Evolutionary conservation across 1,140 invertebrate genomes (phyloP), one percentile per base, ranked within the genome.

Genomic region (Arion vulgaris): DNA sequence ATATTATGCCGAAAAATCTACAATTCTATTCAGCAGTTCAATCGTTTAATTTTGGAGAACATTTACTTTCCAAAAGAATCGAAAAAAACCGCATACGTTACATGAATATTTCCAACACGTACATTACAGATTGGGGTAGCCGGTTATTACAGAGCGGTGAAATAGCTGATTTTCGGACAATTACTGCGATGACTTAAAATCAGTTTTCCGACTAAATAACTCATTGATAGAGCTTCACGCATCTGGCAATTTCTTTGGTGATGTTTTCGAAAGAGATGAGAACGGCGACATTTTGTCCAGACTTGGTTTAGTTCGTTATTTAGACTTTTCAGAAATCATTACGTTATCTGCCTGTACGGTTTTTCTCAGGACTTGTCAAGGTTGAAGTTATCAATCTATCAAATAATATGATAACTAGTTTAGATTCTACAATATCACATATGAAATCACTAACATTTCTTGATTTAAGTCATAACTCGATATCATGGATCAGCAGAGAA

Each of bases 251-350:
- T 57, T 57, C 19, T 49, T 77, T 45, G 75, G 75, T 19, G 4
- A 57, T 26, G 38, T 1, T 23, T 77, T 77, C 4, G 32, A 23
- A 11, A 11, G 13, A 36, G 45, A 57, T 19, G 32, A 15, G 7
- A 28, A 39, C 2, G 75, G 75, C 1, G 28, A 13, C 5, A 62
- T 15, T 11, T 66, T 77, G 13, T 57, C 75, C 5, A 17, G 34
- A 2, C 49, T 53, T 2, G 1, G 4, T 4, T 32, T 38, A 11
- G 1, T 62, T 5, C 4, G 34, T 1, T 36, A 57, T 28, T 28
- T 77, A n/a, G 75, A 77, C 34, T 7, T 77, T 13, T 77, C 75
- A 36, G 19, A 77, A 77, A 34, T 26, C 13, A 13, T 13, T 77
- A 1, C n/a, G 13, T 7, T 4, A 36, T 17, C 57, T 77, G 45